phyloP scores from a whole-genome alignment of 2,797 vertebrate species.

The Tenualosa thibaudeaui region DNA sequence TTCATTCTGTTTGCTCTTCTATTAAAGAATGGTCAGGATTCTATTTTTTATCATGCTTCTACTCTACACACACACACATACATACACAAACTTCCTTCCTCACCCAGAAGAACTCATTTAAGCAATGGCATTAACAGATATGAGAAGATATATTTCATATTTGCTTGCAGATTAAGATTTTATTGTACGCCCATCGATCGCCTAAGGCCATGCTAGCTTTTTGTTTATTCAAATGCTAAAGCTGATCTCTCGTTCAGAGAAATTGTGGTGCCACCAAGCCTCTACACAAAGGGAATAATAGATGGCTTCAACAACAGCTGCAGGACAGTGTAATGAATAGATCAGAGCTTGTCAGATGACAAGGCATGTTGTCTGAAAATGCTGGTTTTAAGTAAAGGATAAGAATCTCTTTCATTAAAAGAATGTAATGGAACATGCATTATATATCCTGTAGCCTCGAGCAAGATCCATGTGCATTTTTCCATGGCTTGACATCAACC shows the following conservation, averaged over 20 bases:
- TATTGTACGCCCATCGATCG: conserved; percentile 18
- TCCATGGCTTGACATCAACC: not conserved
- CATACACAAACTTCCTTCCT: not conserved
- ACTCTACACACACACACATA: not conserved
- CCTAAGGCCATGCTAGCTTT: not conserved
- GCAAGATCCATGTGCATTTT: conserved; percentile 16
- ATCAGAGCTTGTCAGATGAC: not conserved
- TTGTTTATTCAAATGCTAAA: conserved; percentile 11
- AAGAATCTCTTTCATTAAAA: conserved; percentile 11
- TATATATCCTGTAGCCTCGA: not conserved
- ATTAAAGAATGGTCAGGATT: not conserved
- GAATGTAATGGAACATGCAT: conserved; percentile 25
- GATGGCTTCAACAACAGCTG: not conserved
- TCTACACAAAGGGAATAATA: not conserved
- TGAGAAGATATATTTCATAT: conserved; percentile 28
- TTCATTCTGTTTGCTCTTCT: conserved; percentile 23
- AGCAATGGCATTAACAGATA: conserved; percentile 11
- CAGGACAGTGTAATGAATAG: not conserved
- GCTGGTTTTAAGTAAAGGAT: conserved; percentile 9
- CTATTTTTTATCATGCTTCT: not conserved
- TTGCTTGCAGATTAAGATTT: conserved; percentile 33
- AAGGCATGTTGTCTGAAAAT: conserved; percentile 6
- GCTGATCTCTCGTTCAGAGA: not conserved
- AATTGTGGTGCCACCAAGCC: not conserved
- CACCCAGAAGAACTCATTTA: not conserved